phyloP scores from a whole-genome alignment of 2,113 vertebrate genomes.

The Salvelinus sp. region DNA sequence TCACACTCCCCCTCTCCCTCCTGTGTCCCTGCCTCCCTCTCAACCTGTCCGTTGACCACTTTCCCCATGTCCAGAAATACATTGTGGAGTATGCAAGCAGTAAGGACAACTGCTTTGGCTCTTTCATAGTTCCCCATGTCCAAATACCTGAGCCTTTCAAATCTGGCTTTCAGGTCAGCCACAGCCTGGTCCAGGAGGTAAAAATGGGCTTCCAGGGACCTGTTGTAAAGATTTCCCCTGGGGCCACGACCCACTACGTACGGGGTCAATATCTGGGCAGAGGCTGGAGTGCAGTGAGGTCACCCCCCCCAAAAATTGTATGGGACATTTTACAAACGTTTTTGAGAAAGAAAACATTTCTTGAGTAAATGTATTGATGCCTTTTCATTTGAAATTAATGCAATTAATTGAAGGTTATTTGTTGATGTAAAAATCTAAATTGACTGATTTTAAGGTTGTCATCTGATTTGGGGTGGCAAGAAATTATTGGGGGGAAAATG shows the following conservation, averaged over 20 bases:
- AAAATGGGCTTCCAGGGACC: constrained; percentile 55
- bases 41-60: constrained; percentile 39
- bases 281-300: constrained; percentile 46
- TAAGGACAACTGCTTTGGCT: constrained; percentile 65
- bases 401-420: too few species aligned
- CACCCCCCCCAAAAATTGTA: too few species aligned
- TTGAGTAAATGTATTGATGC: too few species aligned
- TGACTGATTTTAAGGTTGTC: too few species aligned
- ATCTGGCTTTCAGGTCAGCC: constrained; percentile 59
- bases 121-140: constrained; percentile 68
- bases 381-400: not conserved
- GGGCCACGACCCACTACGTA: constrained; percentile 34
- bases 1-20: constrained; percentile 52
- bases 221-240: constrained; percentile 67
- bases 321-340: too few species aligned
- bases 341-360: too few species aligned
- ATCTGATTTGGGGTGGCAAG: too few species aligned
- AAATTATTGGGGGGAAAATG: too few species aligned
- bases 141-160: constrained; percentile 65
- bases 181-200: constrained; percentile 56
- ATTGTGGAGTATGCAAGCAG: constrained; percentile 72
- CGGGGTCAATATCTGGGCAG: constrained; percentile 63
- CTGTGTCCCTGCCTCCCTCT: not conserved
- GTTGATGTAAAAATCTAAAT: too few species aligned
- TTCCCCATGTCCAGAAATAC: constrained; percentile 60